These are phyloP conservation scores for Pseudochirops cupreus DNA, from an alignment of 2,797 vertebrate species.

Conservation along the genomic window DNA sequence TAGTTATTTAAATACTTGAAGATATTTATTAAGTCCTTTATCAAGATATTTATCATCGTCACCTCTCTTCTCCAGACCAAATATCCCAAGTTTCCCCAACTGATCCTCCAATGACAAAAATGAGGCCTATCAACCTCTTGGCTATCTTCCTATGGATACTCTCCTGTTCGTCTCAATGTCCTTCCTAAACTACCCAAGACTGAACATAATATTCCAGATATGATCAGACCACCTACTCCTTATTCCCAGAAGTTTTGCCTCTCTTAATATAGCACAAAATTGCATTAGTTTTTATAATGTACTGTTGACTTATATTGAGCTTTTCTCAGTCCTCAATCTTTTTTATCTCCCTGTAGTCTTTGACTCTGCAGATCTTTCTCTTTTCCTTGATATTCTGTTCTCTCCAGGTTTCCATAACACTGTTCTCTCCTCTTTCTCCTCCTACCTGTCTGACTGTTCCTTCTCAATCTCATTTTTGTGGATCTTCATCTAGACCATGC, in stretches of 20 bases:
- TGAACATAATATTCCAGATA: not conserved
- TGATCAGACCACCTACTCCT: not conserved
- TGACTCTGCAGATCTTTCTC: not conserved
- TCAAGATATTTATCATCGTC: not conserved
- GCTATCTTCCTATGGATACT: not conserved
- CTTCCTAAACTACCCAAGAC: not conserved
- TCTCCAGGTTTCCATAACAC: not conserved
- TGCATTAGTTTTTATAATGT: not conserved
- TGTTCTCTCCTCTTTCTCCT: not conserved
- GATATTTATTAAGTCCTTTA: not conserved
- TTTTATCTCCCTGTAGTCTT: not conserved
- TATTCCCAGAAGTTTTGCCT: not conserved
- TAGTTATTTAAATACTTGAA: not conserved
- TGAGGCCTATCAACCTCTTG: not conserved
- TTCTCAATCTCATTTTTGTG: not conserved
- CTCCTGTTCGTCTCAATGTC: not conserved
- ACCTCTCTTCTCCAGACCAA: not conserved
- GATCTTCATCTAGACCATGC: not conserved
- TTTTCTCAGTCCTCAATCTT: not conserved
- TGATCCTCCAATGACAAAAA: not conserved
- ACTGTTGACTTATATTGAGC: not conserved
- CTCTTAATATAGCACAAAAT: not conserved
- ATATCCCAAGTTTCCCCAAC: not conserved
- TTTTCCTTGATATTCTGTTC: not conserved
- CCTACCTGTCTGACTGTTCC: not conserved